These are phyloP conservation scores for Loriculus beryllinus DNA, from an alignment of 2,797 vertebrate genomes.

Conservation along the genomic window DNA sequence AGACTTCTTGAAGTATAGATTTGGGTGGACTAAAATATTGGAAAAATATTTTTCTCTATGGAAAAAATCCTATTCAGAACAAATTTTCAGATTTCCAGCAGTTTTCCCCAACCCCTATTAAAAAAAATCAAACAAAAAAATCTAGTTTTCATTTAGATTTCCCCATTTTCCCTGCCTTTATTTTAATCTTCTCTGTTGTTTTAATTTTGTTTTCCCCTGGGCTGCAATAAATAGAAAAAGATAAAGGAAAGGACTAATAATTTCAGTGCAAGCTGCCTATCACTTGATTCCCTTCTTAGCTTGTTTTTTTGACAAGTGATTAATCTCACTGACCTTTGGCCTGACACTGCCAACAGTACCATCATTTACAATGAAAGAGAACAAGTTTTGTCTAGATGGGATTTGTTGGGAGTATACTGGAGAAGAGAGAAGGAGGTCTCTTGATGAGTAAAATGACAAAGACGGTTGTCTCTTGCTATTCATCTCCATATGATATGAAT, in stretches of 20 bases:
- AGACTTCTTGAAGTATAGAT: neutral
- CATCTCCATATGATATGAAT: neutral
- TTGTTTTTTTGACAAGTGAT: neutral
- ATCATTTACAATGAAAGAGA: neutral
- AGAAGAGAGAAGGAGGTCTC: neutral
- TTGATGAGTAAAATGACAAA: neutral
- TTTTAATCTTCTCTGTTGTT: neutral
- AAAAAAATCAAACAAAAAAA: neutral
- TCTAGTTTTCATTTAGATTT: neutral
- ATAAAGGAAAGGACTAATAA: neutral
- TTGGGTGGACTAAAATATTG: neutral
- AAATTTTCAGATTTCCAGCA: neutral
- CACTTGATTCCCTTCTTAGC: neutral
- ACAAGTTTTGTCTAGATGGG: neutral
- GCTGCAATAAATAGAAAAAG: neutral
- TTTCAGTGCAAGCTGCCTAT: neutral
- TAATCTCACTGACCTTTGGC: neutral
- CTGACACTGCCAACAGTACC: neutral
- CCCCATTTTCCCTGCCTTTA: fast-evolving
- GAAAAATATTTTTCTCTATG: neutral
- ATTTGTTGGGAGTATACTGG: neutral
- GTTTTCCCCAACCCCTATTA: fast-evolving
- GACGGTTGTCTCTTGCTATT: neutral
- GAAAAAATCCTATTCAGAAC: neutral
- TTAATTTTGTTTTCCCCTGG: neutral